Evolutionary conservation across 1,140 invertebrate species (phyloP).

Genomic region (Venustaconcha ellipsiformis): DNA sequence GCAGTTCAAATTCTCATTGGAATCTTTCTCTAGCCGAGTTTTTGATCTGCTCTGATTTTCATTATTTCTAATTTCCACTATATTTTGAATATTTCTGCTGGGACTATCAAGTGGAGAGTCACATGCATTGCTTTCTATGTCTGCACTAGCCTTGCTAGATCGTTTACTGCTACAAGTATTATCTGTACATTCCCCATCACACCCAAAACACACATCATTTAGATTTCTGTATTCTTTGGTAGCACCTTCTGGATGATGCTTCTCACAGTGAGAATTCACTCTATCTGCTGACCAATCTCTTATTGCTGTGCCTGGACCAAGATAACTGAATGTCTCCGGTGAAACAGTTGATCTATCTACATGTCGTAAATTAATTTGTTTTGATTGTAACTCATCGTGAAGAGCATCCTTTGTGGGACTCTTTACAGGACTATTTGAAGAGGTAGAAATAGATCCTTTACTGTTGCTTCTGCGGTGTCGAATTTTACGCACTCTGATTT

Average conservation of each 20-base stretch:
- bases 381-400: slow-evolving; percentile 47
- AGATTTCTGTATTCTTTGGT: slow-evolving; percentile 48
- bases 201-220: slow-evolving; percentile 68
- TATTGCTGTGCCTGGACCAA: slow-evolving; percentile 61
- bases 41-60: slow-evolving; percentile 38
- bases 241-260: slow-evolving; percentile 13
- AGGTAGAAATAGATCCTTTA: slow-evolving; percentile 55
- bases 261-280: slow-evolving; percentile 5
- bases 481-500: slow-evolving; percentile 57
- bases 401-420: slow-evolving; percentile 46
- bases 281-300: slow-evolving; percentile 45
- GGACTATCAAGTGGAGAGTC: slow-evolving; percentile 47
- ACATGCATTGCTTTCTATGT: slow-evolving; percentile 53
- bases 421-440: slow-evolving; percentile 47
- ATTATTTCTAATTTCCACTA: slow-evolving; percentile 43
- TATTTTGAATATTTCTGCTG: slow-evolving; percentile 29
- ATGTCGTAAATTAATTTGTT: slow-evolving; percentile 32
- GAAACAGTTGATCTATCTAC: slow-evolving; percentile 34
- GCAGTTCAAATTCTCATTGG: slow-evolving; percentile 62
- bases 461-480: slow-evolving; percentile 65
- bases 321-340: slow-evolving; percentile 50
- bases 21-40: slow-evolving; percentile 55
- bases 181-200: slow-evolving; percentile 63
- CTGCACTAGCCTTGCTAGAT: slow-evolving; percentile 52
- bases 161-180: slow-evolving; percentile 58